Conservation (phyloP, 2,888 invertebrate genomes). For the Nasonovia ribisnigri region DNA sequence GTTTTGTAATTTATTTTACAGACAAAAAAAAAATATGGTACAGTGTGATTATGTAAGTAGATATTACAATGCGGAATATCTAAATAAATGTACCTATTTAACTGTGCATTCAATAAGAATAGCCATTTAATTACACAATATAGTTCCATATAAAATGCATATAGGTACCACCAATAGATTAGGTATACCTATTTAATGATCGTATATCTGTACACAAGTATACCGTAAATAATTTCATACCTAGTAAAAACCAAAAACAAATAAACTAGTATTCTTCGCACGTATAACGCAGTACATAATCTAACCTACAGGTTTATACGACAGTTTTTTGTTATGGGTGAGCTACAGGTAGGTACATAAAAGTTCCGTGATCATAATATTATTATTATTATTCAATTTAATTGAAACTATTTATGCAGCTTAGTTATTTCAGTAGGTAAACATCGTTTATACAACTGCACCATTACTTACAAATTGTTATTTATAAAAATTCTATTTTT, state of each 20-base stretch:
- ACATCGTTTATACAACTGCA: too few relatives aligned
- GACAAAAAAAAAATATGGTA: not conserved
- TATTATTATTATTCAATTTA: not conserved
- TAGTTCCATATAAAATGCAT: not conserved
- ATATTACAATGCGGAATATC: not conserved
- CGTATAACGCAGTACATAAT: not conserved
- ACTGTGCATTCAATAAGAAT: not conserved
- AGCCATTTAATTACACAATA: not conserved
- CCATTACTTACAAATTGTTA: too few relatives aligned
- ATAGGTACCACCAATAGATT: not conserved
- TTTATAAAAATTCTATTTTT: not conserved
- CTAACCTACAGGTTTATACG: not conserved
- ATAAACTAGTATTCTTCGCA: not conserved
- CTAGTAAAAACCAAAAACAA: not conserved
- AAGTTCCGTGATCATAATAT: not conserved
- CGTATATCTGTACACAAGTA: not conserved
- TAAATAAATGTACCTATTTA: not conserved
- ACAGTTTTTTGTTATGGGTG: not conserved
- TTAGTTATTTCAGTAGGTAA: not conserved
- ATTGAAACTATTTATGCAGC: not conserved
- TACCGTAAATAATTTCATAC: not conserved
- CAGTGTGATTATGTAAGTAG: not conserved
- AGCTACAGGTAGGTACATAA: not conserved
- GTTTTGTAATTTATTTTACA: not conserved
- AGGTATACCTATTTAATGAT: not conserved